Evolutionary conservation across 2,113 vertebrate species (phyloP), one percentile per base, ranked within the genome.

Genomic region (Alaudala cheleensis): DNA sequence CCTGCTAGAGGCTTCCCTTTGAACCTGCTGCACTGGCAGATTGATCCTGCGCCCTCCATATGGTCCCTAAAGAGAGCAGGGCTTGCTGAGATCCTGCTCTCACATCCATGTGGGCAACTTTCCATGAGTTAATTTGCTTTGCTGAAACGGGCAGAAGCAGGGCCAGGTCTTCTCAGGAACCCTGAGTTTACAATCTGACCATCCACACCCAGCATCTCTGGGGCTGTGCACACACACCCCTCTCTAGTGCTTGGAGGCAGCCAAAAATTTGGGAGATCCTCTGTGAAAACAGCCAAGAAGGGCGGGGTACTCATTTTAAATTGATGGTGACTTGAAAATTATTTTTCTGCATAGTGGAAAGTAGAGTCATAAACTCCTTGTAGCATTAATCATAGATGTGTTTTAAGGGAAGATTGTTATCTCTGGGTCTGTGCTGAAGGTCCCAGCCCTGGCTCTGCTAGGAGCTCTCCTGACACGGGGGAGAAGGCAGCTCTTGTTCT

Each of bases 211-310:
- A 93, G 90, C 79, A 88, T 80, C 95, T 94, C 79, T 70, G 64
- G 90, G 85, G 66, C 39, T 94, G 50, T 61, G 50, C 7, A 13
- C 51, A 77, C 94, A 87, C 93, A 70, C 88, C 85, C 94, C 90
- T 94, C 90, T 54, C 39, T 31, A 5, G n/a, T 62, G 53, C 23
- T 93, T 93, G 53, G 60, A 76, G 56, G 61, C 71, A 19, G 95
- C 93, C 93, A 96, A 56, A 88, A 81, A 28, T 82, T 74, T 86
- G 93, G 95, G 95, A 97, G 92, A 97, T 86, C 88, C 88, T 96
- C 76, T 57, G 49, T 81, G 80, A 23, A 71, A 86, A 67, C 21
- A 37, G 92, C 94, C 92, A 88, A 88, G 86, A 58, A 97, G 94
- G 93, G 96, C 39, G 92, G 79, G 15, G 94, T 71, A 5, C 90